These are phyloP conservation scores for Morone saxatilis DNA, from an alignment of 2,113 vertebrate genomes.

Conservation along the genomic window DNA sequence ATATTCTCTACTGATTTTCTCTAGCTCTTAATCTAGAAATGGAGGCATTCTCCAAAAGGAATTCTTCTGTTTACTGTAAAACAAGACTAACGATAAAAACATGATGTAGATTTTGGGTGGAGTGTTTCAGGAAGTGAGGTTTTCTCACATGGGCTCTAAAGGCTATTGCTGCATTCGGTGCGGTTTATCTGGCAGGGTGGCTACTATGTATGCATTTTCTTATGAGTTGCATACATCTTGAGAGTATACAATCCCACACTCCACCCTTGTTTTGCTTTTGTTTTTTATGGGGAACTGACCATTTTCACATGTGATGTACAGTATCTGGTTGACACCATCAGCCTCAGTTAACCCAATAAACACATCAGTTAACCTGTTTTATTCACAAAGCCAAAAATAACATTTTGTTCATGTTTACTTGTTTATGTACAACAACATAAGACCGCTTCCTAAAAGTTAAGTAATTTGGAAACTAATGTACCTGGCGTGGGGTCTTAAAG, in stretches of 20 bases:
- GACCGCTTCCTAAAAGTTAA: neutral
- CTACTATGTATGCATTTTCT: too few relatives aligned
- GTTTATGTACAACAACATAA: neutral
- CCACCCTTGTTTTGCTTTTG: neutral
- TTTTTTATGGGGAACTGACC: neutral
- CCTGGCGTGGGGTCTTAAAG: too few relatives aligned
- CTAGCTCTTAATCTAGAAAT: neutral
- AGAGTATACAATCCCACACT: neutral
- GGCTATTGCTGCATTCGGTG: neutral
- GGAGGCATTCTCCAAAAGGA: too few relatives aligned
- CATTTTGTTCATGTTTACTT: neutral
- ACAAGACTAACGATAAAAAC: neutral
- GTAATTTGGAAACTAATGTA: slow-evolving; percentile 9
- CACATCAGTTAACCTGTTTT: neutral
- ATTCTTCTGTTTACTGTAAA: neutral
- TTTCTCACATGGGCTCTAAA: neutral
- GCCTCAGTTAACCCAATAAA: neutral
- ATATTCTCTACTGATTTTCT: neutral
- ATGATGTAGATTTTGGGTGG: slow-evolving; percentile 24
- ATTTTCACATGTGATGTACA: neutral
- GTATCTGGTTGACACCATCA: neutral
- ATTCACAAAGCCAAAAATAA: slow-evolving; percentile 5
- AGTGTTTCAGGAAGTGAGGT: slow-evolving; percentile 8
- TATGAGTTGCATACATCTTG: neutral
- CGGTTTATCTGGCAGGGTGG: neutral